Percentiles rank a stretch among this genome's conserved stretches.
Evolutionary conservation across 1,140 invertebrate genomes (phyloP).

Genomic region (Aphidius ervi): DNA sequence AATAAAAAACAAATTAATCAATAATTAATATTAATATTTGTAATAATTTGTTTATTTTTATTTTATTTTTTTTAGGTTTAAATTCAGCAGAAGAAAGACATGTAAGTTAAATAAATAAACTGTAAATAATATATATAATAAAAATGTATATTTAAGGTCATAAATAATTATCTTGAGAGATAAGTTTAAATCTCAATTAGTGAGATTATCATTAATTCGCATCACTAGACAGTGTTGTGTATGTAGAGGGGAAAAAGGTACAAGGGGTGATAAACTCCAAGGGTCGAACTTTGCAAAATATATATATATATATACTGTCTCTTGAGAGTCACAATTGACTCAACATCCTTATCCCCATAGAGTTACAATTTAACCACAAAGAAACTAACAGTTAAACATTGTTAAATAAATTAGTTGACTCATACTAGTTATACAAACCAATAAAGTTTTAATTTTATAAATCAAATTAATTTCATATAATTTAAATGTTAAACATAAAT

Average conservation of each 20-base stretch:
- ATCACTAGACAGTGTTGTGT: conserved; percentile 1
- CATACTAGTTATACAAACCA: conserved; percentile 6
- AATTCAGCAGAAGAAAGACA: conserved; percentile 66
- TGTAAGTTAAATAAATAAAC: conserved; percentile 54
- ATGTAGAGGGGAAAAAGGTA: background rate
- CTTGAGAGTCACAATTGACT: conserved; percentile 24
- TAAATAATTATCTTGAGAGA: too few relatives aligned
- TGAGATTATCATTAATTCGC: conserved; percentile 20
- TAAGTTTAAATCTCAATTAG: conserved; percentile 16
- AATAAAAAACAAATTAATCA: conserved; percentile 1
- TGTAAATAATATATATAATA: conserved; percentile 2
- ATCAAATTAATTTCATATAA: too few relatives aligned
- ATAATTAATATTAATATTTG: background rate
- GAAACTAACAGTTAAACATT: conserved; percentile 6
- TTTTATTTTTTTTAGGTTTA: conserved; percentile 59
- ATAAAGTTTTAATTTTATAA: too few relatives aligned
- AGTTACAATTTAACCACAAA: conserved; percentile 26
- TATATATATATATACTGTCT: background rate
- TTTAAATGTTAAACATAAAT: too few relatives aligned
- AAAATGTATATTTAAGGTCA: background rate
- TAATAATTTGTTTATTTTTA: conserved; percentile 7
- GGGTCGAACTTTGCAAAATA: background rate
- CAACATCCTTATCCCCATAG: conserved; percentile 31
- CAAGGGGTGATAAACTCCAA: background rate
- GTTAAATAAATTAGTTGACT: conserved; percentile 16